A percentile compares a stretch with the other conserved stretches of the same genome.
Evolutionary conservation across 2,888 invertebrate species (phyloP).

Genomic region (Cheilosia vulpina): DNA sequence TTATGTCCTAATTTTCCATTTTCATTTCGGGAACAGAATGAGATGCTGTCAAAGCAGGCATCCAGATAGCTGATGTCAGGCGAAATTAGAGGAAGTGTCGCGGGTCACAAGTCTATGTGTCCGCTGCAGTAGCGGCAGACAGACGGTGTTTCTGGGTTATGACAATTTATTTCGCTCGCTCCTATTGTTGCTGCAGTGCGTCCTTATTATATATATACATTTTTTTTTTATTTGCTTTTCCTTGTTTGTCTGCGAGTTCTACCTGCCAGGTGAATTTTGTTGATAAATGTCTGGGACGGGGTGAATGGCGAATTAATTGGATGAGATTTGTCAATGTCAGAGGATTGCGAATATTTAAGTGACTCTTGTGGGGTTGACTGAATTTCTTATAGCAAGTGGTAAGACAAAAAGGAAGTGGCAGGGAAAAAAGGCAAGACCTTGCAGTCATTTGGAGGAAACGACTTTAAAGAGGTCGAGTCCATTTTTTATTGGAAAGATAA

Average conservation of each 20-base stretch:
- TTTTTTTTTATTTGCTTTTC: constrained; percentile 13
- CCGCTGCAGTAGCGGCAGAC: constrained; percentile 44
- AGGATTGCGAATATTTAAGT: constrained; percentile 68
- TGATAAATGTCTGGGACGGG: constrained; percentile 62
- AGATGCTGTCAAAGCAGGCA: constrained; percentile 60
- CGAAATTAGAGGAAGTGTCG: constrained; percentile 68
- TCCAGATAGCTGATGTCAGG: constrained; percentile 51
- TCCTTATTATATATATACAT: constrained; percentile 35
- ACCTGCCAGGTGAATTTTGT: constrained; percentile 64
- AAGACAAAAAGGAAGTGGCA: background rate
- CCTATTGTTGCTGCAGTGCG: constrained; percentile 59
- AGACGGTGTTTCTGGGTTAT: constrained; percentile 62
- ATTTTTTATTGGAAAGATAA: no score
- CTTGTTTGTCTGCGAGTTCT: constrained; percentile 42
- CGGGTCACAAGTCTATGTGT: constrained; percentile 63
- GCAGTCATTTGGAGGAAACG: background rate
- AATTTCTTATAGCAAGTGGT: constrained; percentile 1
- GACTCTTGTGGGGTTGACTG: constrained; percentile 21
- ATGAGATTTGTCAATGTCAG: constrained; percentile 68
- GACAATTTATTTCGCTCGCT: constrained; percentile 65
- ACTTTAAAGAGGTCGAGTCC: background rate
- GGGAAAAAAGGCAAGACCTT: constrained; percentile 18
- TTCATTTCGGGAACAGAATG: constrained; percentile 68
- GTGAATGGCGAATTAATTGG: constrained; percentile 66
- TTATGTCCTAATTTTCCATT: constrained; percentile 74